phyloP scores from a whole-genome alignment of 2,113 vertebrate species.

The Helogale parvula region DNA sequence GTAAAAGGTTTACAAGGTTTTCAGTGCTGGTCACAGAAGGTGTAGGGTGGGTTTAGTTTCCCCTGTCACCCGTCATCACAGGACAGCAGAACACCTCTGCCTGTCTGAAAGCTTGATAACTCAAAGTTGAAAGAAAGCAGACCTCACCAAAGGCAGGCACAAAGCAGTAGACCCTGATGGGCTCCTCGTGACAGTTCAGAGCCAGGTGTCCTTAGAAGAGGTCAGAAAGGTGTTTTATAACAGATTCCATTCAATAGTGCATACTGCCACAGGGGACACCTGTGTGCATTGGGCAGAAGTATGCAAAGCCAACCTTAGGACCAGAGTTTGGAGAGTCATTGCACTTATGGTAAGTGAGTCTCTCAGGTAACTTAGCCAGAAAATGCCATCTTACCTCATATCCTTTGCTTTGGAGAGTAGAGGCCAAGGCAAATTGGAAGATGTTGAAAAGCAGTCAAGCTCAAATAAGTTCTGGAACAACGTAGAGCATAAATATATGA shows the following conservation, averaged over 20 bases:
- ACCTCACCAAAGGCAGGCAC: not conserved
- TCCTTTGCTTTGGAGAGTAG: not conserved
- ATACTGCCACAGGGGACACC: not conserved
- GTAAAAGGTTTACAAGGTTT: not conserved
- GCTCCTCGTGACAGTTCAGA: not conserved
- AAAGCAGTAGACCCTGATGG: not conserved
- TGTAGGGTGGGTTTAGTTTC: not conserved
- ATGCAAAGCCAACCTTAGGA: not conserved
- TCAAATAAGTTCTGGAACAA: not conserved
- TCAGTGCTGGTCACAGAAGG: not conserved
- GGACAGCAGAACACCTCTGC: not conserved
- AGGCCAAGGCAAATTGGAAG: constrained; percentile 1
- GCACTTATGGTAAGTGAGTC: not conserved
- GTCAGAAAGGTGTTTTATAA: not conserved
- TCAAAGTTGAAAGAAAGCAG: not conserved
- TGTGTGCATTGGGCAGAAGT: not conserved
- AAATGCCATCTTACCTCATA: not conserved
- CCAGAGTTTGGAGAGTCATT: not conserved
- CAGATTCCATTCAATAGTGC: rapidly evolving
- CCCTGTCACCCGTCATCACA: not conserved
- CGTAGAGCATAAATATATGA: not conserved
- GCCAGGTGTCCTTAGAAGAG: no score
- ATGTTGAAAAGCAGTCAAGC: not conserved
- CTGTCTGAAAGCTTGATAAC: not conserved
- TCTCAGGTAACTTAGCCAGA: not conserved